Evolutionary conservation across 2,797 vertebrate genomes (phyloP), one percentile per base, ranked within the genome.

Genomic region (Argyrosomus regius): DNA sequence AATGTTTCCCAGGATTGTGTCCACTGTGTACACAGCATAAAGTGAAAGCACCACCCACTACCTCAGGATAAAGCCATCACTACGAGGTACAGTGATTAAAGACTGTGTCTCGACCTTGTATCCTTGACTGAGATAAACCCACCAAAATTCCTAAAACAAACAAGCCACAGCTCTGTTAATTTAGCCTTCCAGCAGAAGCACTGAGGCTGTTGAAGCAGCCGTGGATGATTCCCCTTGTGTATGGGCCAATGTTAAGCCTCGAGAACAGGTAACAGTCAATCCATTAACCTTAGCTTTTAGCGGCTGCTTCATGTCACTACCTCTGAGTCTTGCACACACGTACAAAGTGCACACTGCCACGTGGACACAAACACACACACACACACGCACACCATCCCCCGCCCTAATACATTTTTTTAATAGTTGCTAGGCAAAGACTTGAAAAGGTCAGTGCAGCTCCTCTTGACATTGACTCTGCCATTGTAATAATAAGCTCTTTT

Each of bases 231-330:
- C 95, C 96, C 95, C 96, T 91, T 92, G 96, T 96, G 97, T 96
- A 94, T 81, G 88, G 94, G 93, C 85, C 90, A 93, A 91, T 94
- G 94, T 95, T 96, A 96, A 94, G 95, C 96, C 92, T 95, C 86
- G 88, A 95, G 95, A 95, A 91, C 97, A 97, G 97, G 96, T 97
- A 98, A 97, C 97, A 98, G 96, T 97, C 97, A 99, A 96, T 97
- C 97, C 97, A 99, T 99, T 99, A 99, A 98, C 98, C 97, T 98
- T 95, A 97, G 96, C 95, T 97, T 97, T 96, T 95, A 95, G 93
- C 90, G 81, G 95, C 95, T 94, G 96, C 97, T 93, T 92, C 93
- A 91, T 96, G 94, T 96, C 95, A 92, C 93, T 93, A 78, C 94
- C 95, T 95, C 94, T 85, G 85, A 93, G 93, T 93, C 89, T 94